phyloP scores from a whole-genome alignment of 2,113 vertebrate species.

The Pelodiscus sinensis region DNA sequence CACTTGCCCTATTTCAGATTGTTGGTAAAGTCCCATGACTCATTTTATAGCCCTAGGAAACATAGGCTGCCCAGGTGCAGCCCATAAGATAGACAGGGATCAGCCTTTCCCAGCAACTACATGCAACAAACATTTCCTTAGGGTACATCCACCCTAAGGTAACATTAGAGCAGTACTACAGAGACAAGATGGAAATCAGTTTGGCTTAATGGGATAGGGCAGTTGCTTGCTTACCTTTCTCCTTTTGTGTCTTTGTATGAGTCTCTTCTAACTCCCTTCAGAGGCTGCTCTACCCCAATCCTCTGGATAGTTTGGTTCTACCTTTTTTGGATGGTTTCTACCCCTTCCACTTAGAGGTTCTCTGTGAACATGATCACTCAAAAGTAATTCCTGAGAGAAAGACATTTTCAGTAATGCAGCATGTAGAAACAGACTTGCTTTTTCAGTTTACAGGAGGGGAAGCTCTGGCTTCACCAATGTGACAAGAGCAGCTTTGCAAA shows the following conservation, averaged over 20 bases:
- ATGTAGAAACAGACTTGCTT: constrained; percentile 53
- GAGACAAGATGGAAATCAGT: background rate
- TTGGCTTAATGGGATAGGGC: background rate
- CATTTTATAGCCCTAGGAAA: constrained; percentile 38
- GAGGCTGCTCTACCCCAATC: background rate
- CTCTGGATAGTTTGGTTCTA: constrained; percentile 44
- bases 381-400: constrained; percentile 25
- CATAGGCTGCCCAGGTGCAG: constrained; percentile 50
- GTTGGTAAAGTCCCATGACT: constrained; percentile 23
- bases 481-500: constrained; percentile 18
- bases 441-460: constrained; percentile 38
- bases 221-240: constrained; percentile 30
- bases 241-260: constrained; percentile 53
- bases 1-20: background rate
- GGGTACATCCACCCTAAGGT: background rate
- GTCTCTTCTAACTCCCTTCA: constrained; percentile 26
- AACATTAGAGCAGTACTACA: background rate
- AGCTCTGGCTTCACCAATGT: constrained; percentile 56
- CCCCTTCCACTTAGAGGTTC: constrained; percentile 24
- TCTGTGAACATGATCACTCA: constrained; percentile 38
- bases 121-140: constrained; percentile 23
- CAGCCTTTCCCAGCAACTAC: background rate
- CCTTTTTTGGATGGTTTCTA: constrained; percentile 34
- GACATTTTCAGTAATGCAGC: constrained; percentile 2
- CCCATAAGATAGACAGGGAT: constrained; percentile 37